phyloP scores from a whole-genome alignment of 2,113 vertebrate species.

The Falcunculus frontatus region DNA sequence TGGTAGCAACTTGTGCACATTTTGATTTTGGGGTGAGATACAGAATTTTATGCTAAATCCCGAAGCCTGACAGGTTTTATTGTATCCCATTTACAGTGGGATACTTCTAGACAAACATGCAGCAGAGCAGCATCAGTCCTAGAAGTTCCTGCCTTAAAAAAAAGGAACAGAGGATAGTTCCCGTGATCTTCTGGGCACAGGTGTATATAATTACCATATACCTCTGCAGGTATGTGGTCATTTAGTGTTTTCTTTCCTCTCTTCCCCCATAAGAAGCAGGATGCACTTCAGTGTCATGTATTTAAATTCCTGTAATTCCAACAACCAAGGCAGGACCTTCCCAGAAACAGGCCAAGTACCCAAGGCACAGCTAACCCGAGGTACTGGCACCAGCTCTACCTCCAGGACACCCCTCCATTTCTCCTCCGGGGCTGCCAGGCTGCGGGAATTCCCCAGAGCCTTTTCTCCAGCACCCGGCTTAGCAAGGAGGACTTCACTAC shows the following conservation, averaged over 20 bases:
- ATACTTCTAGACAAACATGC: not conserved
- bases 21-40: not conserved
- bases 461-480: not conserved
- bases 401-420: not conserved
- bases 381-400: accelerated
- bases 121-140: not conserved
- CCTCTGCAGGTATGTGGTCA: too few species aligned
- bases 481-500: accelerated
- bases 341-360: accelerated
- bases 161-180: not conserved
- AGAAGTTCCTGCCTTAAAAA: not conserved
- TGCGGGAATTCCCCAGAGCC: not conserved
- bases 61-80: not conserved
- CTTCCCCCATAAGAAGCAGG: not conserved
- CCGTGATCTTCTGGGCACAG: not conserved
- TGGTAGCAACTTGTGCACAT: not conserved
- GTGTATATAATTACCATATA: too few species aligned
- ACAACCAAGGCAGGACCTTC: not conserved
- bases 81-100: not conserved
- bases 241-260: not conserved
- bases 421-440: not conserved
- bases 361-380: accelerated
- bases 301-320: not conserved
- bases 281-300: accelerated
- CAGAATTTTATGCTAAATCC: not conserved